Percentiles rank a stretch among this genome's conserved stretches.
Evolutionary conservation across 1,140 invertebrate genomes (phyloP).

Genomic region (Drosophila obscura): DNA sequence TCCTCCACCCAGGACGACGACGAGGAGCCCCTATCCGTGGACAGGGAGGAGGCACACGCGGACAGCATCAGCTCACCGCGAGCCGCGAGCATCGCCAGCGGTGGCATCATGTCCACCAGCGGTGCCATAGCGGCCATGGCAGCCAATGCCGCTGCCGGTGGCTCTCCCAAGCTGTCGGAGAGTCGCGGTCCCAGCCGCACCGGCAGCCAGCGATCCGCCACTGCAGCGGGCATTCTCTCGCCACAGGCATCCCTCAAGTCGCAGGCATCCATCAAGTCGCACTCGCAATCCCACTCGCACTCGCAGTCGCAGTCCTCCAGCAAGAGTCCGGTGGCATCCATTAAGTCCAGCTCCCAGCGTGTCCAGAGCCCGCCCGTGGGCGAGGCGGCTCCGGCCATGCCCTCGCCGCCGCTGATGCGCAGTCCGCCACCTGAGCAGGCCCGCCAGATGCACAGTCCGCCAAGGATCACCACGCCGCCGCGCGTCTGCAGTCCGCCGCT

Average conservation of each 20-base stretch:
- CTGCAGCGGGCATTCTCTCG: conserved; percentile 41
- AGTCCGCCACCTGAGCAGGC: conserved; percentile 59
- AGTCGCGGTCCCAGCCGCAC: conserved; percentile 72
- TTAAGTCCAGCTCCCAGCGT: conserved; percentile 65
- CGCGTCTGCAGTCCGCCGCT: conserved; percentile 75
- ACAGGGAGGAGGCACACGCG: conserved; percentile 54
- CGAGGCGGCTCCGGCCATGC: conserved; percentile 74
- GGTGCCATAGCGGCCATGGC: conserved; percentile 47
- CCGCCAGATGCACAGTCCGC: conserved; percentile 78
- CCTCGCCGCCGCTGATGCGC: conserved; percentile 76
- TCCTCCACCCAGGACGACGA: conserved; percentile 37
- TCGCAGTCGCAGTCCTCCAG: background rate
- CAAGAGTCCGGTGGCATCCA: conserved; percentile 54
- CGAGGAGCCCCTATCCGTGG: conserved; percentile 67
- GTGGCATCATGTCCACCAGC: conserved; percentile 53
- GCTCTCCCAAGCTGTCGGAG: conserved; percentile 49
- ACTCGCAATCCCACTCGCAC: conserved; percentile 26
- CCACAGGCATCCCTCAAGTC: conserved; percentile 68
- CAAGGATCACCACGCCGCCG: conserved; percentile 76
- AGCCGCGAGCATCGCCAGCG: conserved; percentile 68
- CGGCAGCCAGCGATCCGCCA: conserved; percentile 59
- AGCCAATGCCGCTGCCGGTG: conserved; percentile 11
- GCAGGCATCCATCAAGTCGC: conserved; percentile 45
- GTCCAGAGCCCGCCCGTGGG: conserved; percentile 71
- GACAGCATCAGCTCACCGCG: conserved; percentile 67